These are phyloP conservation scores for Hemichromis elongatus DNA, from an alignment of 2,113 vertebrate genomes.

Conservation along the genomic window DNA sequence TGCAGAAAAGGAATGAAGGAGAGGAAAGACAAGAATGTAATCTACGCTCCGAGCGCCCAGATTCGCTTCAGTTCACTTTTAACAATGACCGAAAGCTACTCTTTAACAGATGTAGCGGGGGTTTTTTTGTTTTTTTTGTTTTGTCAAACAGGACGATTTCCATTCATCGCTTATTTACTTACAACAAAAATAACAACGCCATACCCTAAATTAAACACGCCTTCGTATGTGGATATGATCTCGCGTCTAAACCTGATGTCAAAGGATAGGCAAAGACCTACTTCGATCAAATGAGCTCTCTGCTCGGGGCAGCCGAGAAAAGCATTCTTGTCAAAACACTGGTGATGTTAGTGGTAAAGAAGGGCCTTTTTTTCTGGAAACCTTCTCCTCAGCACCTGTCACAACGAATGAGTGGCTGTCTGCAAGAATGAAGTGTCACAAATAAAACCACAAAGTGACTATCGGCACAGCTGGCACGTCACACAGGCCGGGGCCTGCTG, in stretches of 20 bases:
- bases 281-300: conserved; percentile 21
- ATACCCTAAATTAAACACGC: conserved; percentile 21
- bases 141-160: not conserved
- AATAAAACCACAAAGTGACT: conserved; percentile 34
- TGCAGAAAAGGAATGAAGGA: not conserved
- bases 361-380: not conserved
- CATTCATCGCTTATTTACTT: not conserved
- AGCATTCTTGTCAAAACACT: conserved; percentile 54
- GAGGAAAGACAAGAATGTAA: not conserved
- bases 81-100: not conserved
- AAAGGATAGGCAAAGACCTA: not conserved
- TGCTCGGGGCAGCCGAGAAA: conserved; percentile 33
- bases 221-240: not conserved
- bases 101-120: not conserved
- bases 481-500: conserved; percentile 8
- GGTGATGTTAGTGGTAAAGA: conserved; percentile 32
- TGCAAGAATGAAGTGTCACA: conserved; percentile 44
- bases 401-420: conserved; percentile 48
- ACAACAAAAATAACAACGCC: conserved; percentile 18
- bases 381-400: conserved; percentile 49
- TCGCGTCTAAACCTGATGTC: conserved; percentile 18
- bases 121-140: not conserved
- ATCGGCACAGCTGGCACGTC: conserved; percentile 32
- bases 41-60: not conserved
- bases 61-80: not conserved